Evolutionary conservation across 1,140 invertebrate species (phyloP), one percentile per base, ranked within the genome.

Genomic region (Heterodera schachtii): DNA sequence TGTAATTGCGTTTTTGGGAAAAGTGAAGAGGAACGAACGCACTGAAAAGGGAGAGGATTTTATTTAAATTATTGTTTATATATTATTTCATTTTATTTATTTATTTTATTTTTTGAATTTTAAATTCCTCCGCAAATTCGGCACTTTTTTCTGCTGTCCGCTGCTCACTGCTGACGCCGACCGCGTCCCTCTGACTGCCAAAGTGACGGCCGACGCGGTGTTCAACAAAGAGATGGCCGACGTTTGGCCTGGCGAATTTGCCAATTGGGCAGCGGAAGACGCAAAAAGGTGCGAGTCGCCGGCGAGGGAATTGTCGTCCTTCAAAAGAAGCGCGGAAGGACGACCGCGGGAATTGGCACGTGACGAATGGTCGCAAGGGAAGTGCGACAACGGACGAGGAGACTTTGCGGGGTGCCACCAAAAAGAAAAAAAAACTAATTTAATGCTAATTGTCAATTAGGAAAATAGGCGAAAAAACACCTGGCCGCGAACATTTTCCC

Each of bases 401-500:
- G 60, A 79, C 43, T 73, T 73, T 69, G 44, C 46, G 49, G 46
- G 6, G 70, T 67, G 73, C 73, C 57, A 60, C 57, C 57, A 4
- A n/a, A 60, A 60, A 60, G 57, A 11, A 4, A 75, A 77, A 77
- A 44, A 44, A 21, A 21, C 8, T 73, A 31, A 64, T 76, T 43
- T 41, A 43, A 21, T 76, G 44, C 13, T 16, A 60, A n/a, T n/a
- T n/a, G n/a, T n/a, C n/a, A n/a, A n/a, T n/a, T n/a, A n/a, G n/a
- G n/a, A n/a, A n/a, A n/a, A n/a, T n/a, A n/a, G n/a, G n/a, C n/a
- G n/a, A n/a, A n/a, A n/a, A n/a, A 60, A 60, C 13, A 73, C 80
- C 60, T 60, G 16, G 78, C 79, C 47, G 79, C 47, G 49, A 75
- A 70, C 31, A 83, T 60, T 73, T 82, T 74, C 66, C 76, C 78